These are phyloP conservation scores for Melolontha melolontha DNA, from an alignment of 2,888 invertebrate species.

Conservation along the genomic window DNA sequence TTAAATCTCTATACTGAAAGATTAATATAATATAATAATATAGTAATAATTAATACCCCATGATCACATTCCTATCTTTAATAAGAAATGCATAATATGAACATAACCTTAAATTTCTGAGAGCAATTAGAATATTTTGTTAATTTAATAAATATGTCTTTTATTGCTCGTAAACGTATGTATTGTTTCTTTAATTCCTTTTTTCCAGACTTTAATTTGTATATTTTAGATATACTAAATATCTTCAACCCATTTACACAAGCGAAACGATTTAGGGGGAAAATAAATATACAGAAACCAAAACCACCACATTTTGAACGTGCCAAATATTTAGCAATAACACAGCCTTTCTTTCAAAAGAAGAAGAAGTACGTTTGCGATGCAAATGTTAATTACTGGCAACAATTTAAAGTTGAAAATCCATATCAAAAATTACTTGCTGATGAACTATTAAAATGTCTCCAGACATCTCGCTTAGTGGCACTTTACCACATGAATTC, in stretches of 20 bases:
- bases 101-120: constrained; percentile 7
- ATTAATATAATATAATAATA: too few relatives aligned
- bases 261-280: constrained; percentile 75
- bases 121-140: not conserved
- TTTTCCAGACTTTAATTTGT: not conserved
- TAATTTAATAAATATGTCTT: constrained; percentile 17
- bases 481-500: constrained; percentile 81
- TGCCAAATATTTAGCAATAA: constrained; percentile 74
- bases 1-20: too few relatives aligned
- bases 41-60: too few relatives aligned
- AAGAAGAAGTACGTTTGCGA: constrained; percentile 69
- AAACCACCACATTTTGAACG: constrained; percentile 77
- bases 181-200: not conserved
- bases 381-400: constrained; percentile 52
- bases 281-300: constrained; percentile 84
- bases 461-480: constrained; percentile 78
- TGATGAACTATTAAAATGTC: constrained; percentile 77
- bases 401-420: constrained; percentile 68
- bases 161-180: constrained; percentile 18
- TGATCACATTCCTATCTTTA: too few relatives aligned
- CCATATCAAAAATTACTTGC: constrained; percentile 81
- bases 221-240: constrained; percentile 30
- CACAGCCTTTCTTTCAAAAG: constrained; percentile 72
- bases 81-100: too few relatives aligned
- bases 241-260: constrained; percentile 22